A percentile compares a stretch with the other conserved stretches of the same genome.
Evolutionary conservation across 2,113 vertebrate genomes (phyloP).

Genomic region (Empidonax alnorum): DNA sequence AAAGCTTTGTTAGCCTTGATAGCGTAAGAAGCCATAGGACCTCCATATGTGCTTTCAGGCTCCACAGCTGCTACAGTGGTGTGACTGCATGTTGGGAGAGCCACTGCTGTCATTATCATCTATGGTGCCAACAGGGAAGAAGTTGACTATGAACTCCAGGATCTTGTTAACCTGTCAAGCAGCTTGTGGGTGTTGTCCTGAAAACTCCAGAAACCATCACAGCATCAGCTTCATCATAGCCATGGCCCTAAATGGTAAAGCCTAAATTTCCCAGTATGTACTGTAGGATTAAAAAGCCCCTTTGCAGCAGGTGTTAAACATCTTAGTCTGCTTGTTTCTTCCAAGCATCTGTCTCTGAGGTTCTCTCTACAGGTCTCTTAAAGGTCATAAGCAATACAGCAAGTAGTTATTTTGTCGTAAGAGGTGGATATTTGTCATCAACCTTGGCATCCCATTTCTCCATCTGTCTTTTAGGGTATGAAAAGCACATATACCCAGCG

Average conservation of each 20-base stretch:
- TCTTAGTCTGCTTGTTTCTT: background rate
- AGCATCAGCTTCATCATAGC: background rate
- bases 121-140: background rate
- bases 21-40: background rate
- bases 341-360: background rate
- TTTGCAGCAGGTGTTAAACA: background rate
- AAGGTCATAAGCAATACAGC: background rate
- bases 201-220: background rate
- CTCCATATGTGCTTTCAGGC: background rate
- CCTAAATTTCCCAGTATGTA: background rate
- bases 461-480: background rate
- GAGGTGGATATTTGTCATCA: background rate
- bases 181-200: background rate
- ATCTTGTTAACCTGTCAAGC: background rate
- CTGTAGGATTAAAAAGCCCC: background rate
- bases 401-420: background rate
- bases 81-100: background rate
- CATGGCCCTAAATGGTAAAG: fast-evolving
- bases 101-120: background rate
- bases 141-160: background rate
- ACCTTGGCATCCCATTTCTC: background rate
- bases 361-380: background rate
- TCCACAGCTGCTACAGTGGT: background rate
- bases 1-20: background rate
- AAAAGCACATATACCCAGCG: background rate